A percentile compares a stretch with the other conserved stretches of the same genome.
These are phyloP conservation scores for Argyra leucocephala DNA, from an alignment of 2,888 invertebrate species.

Conservation along the genomic window DNA sequence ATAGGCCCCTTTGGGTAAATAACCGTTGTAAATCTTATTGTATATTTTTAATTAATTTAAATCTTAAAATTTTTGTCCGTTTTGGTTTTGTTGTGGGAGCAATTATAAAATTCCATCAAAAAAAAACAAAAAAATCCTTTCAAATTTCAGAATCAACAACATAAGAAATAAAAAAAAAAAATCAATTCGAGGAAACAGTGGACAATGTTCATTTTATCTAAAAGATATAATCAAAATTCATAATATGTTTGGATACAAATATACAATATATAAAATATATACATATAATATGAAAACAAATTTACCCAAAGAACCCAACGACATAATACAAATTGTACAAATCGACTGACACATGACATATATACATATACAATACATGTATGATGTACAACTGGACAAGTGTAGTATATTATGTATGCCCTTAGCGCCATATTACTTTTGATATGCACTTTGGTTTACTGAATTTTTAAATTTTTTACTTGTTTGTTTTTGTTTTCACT, in stretches of 20 bases:
- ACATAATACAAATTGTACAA: too few relatives aligned
- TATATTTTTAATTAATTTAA: neutral
- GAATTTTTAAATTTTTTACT: neutral
- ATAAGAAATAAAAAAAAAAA: too few relatives aligned
- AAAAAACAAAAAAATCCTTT: too few relatives aligned
- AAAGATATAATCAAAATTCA: neutral
- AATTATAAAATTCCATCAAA: neutral
- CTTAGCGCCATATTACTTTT: constrained; percentile 1
- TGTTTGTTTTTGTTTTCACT: neutral
- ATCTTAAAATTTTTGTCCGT: neutral
- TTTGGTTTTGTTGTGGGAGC: neutral
- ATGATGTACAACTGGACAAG: too few relatives aligned
- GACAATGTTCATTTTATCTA: neutral
- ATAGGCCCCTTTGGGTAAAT: neutral
- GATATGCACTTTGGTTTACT: neutral
- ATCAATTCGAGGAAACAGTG: too few relatives aligned
- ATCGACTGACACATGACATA: too few relatives aligned
- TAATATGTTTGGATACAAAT: neutral
- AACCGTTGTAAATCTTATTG: neutral
- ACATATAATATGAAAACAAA: too few relatives aligned
- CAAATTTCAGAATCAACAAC: too few relatives aligned
- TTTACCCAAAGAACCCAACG: too few relatives aligned
- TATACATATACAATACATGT: too few relatives aligned
- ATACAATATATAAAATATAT: too few relatives aligned
- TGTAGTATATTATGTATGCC: neutral